Evolutionary conservation across 2,113 vertebrate genomes (phyloP).

Genomic region (Nannospalax galili): DNA sequence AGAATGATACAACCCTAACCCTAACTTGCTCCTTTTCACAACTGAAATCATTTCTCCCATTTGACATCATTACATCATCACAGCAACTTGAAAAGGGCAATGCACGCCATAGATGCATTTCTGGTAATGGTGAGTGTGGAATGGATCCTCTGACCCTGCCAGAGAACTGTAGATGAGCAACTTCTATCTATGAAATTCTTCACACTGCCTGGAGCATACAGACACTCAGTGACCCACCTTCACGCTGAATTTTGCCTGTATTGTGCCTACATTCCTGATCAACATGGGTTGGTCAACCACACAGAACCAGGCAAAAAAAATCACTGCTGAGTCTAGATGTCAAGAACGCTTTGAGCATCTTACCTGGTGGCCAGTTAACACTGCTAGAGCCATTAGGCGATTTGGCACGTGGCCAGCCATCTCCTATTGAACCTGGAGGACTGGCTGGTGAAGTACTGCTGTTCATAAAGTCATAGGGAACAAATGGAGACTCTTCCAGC

Average conservation of each 20-base stretch:
- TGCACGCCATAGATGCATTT: accelerated
- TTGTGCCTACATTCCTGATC: neutral
- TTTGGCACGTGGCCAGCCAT: constrained; percentile 99
- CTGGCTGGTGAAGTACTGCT: constrained; percentile 96
- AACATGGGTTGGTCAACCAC: neutral
- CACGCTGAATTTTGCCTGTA: accelerated
- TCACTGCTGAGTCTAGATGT: accelerated
- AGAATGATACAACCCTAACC: neutral
- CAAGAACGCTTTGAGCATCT: accelerated
- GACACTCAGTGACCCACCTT: neutral
- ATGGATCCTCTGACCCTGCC: neutral
- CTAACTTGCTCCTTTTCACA: neutral
- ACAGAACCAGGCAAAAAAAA: neutral
- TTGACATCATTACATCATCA: neutral
- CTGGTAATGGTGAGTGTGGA: neutral
- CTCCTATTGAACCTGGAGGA: constrained; percentile 97
- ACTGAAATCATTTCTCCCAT: neutral
- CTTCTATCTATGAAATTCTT: neutral
- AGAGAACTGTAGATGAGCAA: neutral
- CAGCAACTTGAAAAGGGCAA: neutral
- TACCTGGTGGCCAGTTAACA: constrained; percentile 97
- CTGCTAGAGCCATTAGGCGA: constrained; percentile 97
- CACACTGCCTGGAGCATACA: no score
- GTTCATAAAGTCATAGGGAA: constrained; percentile 96
- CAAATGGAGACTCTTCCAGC: constrained; percentile 97